Conservation (phyloP, 1,140 invertebrate genomes). For the Tenebrio molitor region DNA sequence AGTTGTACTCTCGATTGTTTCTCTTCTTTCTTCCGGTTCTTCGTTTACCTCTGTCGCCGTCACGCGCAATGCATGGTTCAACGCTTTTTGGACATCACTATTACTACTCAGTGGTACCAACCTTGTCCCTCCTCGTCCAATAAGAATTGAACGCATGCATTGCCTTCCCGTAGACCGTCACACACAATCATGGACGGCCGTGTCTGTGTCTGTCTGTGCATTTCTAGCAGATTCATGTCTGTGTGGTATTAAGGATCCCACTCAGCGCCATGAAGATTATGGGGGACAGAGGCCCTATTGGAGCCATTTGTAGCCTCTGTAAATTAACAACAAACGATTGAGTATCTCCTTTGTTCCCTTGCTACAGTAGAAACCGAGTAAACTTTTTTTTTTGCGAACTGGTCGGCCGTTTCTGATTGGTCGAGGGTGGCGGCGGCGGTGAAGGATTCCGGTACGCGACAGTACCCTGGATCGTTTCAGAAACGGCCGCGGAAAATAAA, state of each 20-base stretch:
- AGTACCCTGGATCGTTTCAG: background rate
- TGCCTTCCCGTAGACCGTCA: slow-evolving; percentile 34
- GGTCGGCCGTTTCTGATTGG: background rate
- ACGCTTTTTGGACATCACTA: slow-evolving; percentile 26
- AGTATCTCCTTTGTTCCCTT: slow-evolving; percentile 46
- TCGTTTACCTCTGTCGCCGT: slow-evolving; percentile 18
- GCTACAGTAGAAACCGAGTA: slow-evolving; percentile 25
- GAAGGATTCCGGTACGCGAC: no score
- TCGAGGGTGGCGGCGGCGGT: background rate
- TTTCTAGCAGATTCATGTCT: slow-evolving; percentile 52
- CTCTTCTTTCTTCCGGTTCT: slow-evolving; percentile 24
- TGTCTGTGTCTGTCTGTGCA: slow-evolving; percentile 46
- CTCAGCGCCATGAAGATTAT: slow-evolving; percentile 56
- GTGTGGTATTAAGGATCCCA: slow-evolving; percentile 49
- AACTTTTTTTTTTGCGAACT: slow-evolving; percentile 17
- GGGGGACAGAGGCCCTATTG: slow-evolving; percentile 58
- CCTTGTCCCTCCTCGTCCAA: slow-evolving; percentile 29
- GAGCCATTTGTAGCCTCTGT: slow-evolving; percentile 65
- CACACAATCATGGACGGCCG: slow-evolving; percentile 43
- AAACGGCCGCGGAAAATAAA: slow-evolving; percentile 1
- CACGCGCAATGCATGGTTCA: slow-evolving; percentile 28
- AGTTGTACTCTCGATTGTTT: no score
- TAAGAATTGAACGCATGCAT: slow-evolving; percentile 44
- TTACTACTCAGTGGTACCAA: background rate
- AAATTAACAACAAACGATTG: slow-evolving; percentile 62